Evolutionary conservation across 2,113 vertebrate genomes (phyloP).

Genomic region (Rhizomys pruinosus): DNA sequence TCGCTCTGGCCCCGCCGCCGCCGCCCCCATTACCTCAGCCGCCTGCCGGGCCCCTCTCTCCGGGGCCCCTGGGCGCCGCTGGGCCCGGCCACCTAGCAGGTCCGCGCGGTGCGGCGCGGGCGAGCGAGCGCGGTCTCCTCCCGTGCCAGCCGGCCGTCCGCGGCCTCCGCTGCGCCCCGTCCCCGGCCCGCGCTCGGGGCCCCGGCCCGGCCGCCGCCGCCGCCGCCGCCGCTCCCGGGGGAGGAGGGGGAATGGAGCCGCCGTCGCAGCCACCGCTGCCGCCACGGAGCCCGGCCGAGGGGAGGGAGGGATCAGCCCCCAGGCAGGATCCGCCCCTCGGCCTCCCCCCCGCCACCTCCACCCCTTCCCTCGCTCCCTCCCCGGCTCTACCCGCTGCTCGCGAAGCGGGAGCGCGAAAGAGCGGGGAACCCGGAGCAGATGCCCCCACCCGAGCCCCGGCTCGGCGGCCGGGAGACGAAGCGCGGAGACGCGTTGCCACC

Average conservation of each 20-base stretch:
- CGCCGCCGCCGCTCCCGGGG: slow-evolving; percentile 75
- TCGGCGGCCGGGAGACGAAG: slow-evolving; percentile 29
- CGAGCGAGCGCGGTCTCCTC: slow-evolving; percentile 80
- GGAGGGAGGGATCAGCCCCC: slow-evolving; percentile 84
- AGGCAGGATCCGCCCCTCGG: slow-evolving; percentile 86
- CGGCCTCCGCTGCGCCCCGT: slow-evolving; percentile 70
- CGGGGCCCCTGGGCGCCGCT: slow-evolving; percentile 69
- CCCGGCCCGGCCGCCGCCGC: slow-evolving; percentile 58
- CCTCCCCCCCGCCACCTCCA: slow-evolving; percentile 83
- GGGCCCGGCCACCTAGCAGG: slow-evolving; percentile 32
- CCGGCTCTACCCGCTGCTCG: slow-evolving; percentile 78
- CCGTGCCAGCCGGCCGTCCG: slow-evolving; percentile 66
- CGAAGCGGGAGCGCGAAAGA: slow-evolving; percentile 77
- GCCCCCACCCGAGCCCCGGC: slow-evolving; percentile 62
- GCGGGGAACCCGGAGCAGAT: slow-evolving; percentile 37
- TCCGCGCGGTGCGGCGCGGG: slow-evolving; percentile 28
- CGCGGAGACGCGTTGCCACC: slow-evolving; percentile 38
- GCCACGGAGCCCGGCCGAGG: slow-evolving; percentile 83
- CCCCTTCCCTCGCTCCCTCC: slow-evolving; percentile 77
- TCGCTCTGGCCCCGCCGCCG: slow-evolving; percentile 59
- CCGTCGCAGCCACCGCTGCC: slow-evolving; percentile 60
- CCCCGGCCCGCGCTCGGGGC: slow-evolving; percentile 76
- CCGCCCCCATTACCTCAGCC: slow-evolving; percentile 65
- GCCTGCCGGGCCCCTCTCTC: slow-evolving; percentile 72
- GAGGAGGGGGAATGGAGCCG: slow-evolving; percentile 73